Evolutionary conservation across 2,797 vertebrate genomes (phyloP).

Genomic region (Enteromius fasciolatus): DNA sequence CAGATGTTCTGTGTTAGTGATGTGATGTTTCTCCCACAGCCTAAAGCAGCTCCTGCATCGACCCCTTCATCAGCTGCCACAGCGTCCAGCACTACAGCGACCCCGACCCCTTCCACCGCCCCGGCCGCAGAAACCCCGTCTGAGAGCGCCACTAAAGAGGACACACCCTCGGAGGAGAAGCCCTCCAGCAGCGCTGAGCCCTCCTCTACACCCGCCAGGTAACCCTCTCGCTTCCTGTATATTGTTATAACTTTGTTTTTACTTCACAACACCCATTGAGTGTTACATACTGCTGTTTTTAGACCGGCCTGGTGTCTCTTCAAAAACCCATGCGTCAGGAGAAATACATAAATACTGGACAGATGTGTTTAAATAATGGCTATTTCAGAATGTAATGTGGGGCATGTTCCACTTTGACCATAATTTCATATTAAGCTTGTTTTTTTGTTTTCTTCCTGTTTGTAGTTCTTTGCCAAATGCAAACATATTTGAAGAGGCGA

Average conservation of each 20-base stretch:
- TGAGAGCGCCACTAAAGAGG: constrained; percentile 72
- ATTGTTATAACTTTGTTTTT: too few relatives aligned
- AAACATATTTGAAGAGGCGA: constrained; percentile 93
- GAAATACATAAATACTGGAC: background rate
- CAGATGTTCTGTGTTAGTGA: background rate
- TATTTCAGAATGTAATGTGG: background rate
- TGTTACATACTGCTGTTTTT: background rate
- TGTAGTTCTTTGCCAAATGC: constrained; percentile 83
- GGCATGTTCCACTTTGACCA: background rate
- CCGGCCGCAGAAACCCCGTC: constrained; percentile 72
- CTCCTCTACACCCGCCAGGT: constrained; percentile 49
- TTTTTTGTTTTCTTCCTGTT: background rate
- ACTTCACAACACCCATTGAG: too few relatives aligned
- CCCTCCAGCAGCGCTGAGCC: constrained; percentile 71
- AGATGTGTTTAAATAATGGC: background rate
- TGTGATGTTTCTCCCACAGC: constrained; percentile 66
- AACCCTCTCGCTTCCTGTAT: too few relatives aligned
- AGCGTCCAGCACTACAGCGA: constrained; percentile 63
- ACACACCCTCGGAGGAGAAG: constrained; percentile 77
- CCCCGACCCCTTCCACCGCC: constrained; percentile 52
- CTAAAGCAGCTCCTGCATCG: constrained; percentile 80
- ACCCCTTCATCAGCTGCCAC: constrained; percentile 69
- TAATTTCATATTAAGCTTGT: background rate
- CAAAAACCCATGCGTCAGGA: background rate
- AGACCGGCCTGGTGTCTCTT: background rate